Base-by-base conservation (phyloP, 1,140 invertebrate genomes). In the Drosophila guanche region DNA sequence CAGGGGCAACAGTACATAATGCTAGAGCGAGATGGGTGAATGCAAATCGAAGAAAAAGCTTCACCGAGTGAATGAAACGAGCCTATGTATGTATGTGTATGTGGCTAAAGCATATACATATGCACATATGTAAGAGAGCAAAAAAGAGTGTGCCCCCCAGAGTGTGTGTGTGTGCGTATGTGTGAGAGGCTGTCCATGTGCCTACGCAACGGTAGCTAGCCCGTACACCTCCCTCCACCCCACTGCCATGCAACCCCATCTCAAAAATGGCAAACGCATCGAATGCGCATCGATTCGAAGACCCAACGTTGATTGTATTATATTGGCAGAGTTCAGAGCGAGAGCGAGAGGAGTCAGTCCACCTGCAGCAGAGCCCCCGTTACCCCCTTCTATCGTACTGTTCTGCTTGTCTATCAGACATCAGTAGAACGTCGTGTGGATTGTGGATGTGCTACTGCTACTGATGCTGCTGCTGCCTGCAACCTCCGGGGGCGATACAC, bases 281-380 rank as follows among this genome's bases (percentile, higher is more conserved):
- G 81, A 85, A 85, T 86, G 83, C 73, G 81, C 84, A 85, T 85
- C 73, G 81, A 86, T 68, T 65, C 81, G 63, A 75, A 76, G 71
- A 65, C 33, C 81, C 47, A 88, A 86, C 76, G 77, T 67, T 86
- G 81, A 86, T 88, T 86, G 81, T 83, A 78, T 88, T 88, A 88
- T 83, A 86, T 83, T 86, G 81, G 61, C 58, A 77, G 62, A 65
- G 57, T 56, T 55, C 58, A 71, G 52, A 46, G 40, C 40, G 33
- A 37, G 20, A 53, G 5, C 25, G 14, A 20, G 14, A 4, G 16
- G 8, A 8, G 50, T 6, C 4, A 20, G 27, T 6, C 4, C 55
- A 43, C 12, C 12, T n/a, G 40, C 10, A 45, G 41, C 23, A 20
- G 16, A 20, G 16, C n/a, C 27, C 51, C 12, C 6, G 8, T n/a